These are phyloP conservation scores for Characodon lateralis DNA, from an alignment of 2,797 vertebrate species.

Conservation along the genomic window DNA sequence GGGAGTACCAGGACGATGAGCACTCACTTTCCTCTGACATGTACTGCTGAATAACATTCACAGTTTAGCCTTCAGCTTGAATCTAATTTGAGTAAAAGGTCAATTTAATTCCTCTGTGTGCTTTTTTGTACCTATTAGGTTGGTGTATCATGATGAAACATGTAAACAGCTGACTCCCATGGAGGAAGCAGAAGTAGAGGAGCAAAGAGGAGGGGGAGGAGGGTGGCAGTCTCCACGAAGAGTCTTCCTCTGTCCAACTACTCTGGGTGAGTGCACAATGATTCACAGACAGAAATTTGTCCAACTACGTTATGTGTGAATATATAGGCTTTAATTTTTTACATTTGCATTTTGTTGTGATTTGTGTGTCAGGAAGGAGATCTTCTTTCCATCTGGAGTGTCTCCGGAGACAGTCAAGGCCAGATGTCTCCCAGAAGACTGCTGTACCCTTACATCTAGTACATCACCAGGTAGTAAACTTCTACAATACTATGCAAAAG, in stretches of 20 bases:
- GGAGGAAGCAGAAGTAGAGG: slow-evolving; percentile 79
- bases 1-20: slow-evolving; percentile 87
- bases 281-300: neutral
- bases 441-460: slow-evolving; percentile 92
- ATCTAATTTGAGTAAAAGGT: neutral
- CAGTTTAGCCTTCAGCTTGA: slow-evolving; percentile 16
- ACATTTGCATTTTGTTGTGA: slow-evolving; percentile 11
- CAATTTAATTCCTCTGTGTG: slow-evolving; percentile 2
- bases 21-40: slow-evolving; percentile 91
- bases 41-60: slow-evolving; percentile 71
- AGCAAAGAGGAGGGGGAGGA: slow-evolving; percentile 77
- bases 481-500: neutral
- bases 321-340: neutral
- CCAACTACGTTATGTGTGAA: neutral
- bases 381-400: slow-evolving; percentile 97
- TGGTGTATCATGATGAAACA: slow-evolving; percentile 91
- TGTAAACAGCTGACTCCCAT: slow-evolving; percentile 90
- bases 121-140: slow-evolving; percentile 75
- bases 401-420: slow-evolving; percentile 90
- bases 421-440: slow-evolving; percentile 92
- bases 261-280: slow-evolving; percentile 80
- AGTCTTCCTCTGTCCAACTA: slow-evolving; percentile 92
- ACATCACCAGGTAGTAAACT: slow-evolving; percentile 89
- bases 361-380: slow-evolving; percentile 84
- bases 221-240: slow-evolving; percentile 86